A percentile compares a stretch with the other conserved stretches of the same genome.
Conservation (phyloP, 2,888 invertebrate species). For the Tuta absoluta region DNA sequence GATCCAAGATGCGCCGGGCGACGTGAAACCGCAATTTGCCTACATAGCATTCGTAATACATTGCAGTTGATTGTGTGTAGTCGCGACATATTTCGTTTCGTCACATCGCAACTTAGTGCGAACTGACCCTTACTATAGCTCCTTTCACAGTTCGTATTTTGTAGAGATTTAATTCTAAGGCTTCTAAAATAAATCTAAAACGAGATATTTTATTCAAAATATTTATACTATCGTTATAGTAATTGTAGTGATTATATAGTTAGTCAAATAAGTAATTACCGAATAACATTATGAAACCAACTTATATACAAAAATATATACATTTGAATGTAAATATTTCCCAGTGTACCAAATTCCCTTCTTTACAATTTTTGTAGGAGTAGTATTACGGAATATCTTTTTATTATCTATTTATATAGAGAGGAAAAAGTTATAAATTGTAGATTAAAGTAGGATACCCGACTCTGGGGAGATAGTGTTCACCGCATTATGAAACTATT, state of each 20-base stretch:
- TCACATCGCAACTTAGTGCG: too few species aligned
- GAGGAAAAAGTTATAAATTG: slow-evolving; percentile 34
- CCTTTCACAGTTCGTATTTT: slow-evolving; percentile 55
- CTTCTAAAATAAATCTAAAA: slow-evolving; percentile 60
- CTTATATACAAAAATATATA: slow-evolving; percentile 77
- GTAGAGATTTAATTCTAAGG: slow-evolving; percentile 59
- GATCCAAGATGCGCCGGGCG: too few species aligned
- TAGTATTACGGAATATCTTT: slow-evolving; percentile 49
- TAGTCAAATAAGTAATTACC: slow-evolving; percentile 46
- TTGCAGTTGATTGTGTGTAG: too few species aligned
- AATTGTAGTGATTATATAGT: slow-evolving; percentile 63
- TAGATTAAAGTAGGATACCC: neutral
- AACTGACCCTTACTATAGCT: slow-evolving; percentile 39
- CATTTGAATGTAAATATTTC: slow-evolving; percentile 72
- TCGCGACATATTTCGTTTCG: too few species aligned
- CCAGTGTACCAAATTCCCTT: slow-evolving; percentile 79
- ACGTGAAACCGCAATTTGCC: too few species aligned
- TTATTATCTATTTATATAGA: slow-evolving; percentile 37
- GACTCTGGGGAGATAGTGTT: neutral
- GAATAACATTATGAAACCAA: slow-evolving; percentile 63
- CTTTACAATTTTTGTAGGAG: slow-evolving; percentile 78
- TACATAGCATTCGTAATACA: too few species aligned
- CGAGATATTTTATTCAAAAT: slow-evolving; percentile 76
- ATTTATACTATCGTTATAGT: slow-evolving; percentile 76
- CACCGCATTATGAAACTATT: slow-evolving; percentile 2